Conservation (phyloP, 2,113 vertebrate genomes). For the Miniopterus natalensis region DNA sequence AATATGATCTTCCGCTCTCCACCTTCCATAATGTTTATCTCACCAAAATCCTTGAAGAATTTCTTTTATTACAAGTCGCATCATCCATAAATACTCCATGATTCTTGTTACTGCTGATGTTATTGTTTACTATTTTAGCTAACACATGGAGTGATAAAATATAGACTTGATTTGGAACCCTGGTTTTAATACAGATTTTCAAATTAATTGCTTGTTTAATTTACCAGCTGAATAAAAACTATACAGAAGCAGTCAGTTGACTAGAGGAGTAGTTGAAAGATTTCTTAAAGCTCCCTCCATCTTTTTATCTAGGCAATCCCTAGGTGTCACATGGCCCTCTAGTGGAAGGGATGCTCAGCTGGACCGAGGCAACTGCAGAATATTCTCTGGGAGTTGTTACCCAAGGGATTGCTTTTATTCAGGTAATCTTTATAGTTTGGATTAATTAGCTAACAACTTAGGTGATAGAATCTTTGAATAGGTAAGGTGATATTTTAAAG, state of each 20-base stretch:
- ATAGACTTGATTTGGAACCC: conserved; percentile 61
- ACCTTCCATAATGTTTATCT: conserved; percentile 48
- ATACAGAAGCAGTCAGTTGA: conserved; percentile 75
- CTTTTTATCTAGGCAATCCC: conserved; percentile 88
- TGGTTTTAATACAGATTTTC: conserved; percentile 53
- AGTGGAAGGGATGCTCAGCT: conserved; percentile 89
- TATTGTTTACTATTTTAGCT: conserved; percentile 67
- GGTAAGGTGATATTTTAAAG: conserved; percentile 71
- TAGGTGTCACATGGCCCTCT: conserved; percentile 88
- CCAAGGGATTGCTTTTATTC: conserved; percentile 87
- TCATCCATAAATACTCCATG: conserved; percentile 77
- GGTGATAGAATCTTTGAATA: conserved; percentile 76
- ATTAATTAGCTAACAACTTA: conserved; percentile 77
- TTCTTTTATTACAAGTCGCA: conserved; percentile 34
- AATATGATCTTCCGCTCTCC: not conserved
- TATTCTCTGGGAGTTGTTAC: conserved; percentile 87
- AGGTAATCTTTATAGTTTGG: conserved; percentile 88
- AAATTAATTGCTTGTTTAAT: conserved; percentile 75
- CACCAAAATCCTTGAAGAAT: conserved; percentile 42
- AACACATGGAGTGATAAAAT: conserved; percentile 74
- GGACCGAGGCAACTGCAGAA: conserved; percentile 87
- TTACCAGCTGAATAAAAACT: conserved; percentile 71
- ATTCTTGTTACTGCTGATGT: conserved; percentile 43
- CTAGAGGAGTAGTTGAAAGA: conserved; percentile 82
- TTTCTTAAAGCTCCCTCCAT: conserved; percentile 87